A percentile compares a stretch with the other conserved stretches of the same genome.
phyloP scores from a whole-genome alignment of 2,797 vertebrate genomes.

The Paramormyrops hopkinsi region DNA sequence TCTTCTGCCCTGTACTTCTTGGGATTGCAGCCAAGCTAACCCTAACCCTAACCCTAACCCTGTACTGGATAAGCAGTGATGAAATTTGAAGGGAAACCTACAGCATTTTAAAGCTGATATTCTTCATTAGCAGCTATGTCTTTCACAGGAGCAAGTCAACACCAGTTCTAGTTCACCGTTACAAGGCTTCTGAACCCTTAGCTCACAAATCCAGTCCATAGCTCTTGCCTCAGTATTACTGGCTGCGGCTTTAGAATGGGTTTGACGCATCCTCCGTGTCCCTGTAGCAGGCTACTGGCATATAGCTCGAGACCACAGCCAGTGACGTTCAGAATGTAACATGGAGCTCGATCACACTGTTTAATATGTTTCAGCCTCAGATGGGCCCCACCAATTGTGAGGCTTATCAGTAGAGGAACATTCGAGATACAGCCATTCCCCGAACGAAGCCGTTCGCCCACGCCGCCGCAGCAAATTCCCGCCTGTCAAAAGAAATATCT shows the following conservation, averaged over 20 bases:
- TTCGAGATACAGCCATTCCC: not conserved
- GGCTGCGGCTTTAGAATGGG: not conserved
- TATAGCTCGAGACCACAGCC: not conserved
- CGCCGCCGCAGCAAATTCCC: constrained; percentile 23
- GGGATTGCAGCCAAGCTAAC: not conserved
- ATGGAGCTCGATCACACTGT: not conserved
- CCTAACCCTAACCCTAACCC: not conserved
- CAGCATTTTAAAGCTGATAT: not conserved
- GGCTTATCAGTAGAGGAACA: constrained; percentile 12
- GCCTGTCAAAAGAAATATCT: constrained; percentile 29
- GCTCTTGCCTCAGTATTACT: not conserved
- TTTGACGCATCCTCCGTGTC: not conserved
- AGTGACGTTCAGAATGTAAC: not conserved
- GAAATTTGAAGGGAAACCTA: not conserved
- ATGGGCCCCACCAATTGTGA: not conserved
- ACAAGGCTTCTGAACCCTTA: not conserved
- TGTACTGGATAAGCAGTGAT: not conserved
- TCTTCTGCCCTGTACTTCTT: not conserved
- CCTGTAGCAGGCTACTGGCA: not conserved
- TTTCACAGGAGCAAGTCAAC: not conserved
- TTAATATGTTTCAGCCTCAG: not conserved
- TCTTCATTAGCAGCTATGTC: not conserved
- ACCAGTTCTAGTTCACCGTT: not conserved
- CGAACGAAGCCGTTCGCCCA: not conserved
- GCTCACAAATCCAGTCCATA: not conserved